Percentiles rank a stretch among this genome's conserved stretches.
These are phyloP conservation scores for Porphyrio hochstetteri DNA, from an alignment of 2,113 vertebrate species.

Conservation along the genomic window DNA sequence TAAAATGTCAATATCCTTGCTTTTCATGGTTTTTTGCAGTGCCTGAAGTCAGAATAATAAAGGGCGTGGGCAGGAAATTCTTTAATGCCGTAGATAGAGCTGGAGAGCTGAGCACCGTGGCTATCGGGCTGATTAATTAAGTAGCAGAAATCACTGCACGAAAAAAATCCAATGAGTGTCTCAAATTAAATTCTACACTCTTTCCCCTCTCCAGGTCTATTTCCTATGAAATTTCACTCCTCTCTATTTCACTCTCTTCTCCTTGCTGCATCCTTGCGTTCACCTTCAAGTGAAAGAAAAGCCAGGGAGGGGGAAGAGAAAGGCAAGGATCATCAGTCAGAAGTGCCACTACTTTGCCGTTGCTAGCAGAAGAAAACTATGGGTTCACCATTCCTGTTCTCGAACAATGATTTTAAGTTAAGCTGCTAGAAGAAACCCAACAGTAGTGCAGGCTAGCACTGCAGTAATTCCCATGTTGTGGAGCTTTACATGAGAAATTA, in stretches of 20 bases:
- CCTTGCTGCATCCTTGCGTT: neutral
- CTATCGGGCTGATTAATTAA: slow-evolving; percentile 39
- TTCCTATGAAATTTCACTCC: neutral
- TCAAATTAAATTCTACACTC: neutral
- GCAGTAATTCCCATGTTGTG: neutral
- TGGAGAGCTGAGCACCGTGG: neutral
- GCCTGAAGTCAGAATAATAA: slow-evolving; percentile 18
- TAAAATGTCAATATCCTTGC: slow-evolving; percentile 37
- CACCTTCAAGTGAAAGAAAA: neutral
- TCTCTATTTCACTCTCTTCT: neutral
- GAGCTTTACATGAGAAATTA: neutral
- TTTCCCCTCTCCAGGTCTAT: neutral
- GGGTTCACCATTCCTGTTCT: neutral
- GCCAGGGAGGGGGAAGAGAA: neutral
- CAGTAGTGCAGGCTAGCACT: neutral
- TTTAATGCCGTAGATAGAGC: slow-evolving; percentile 12
- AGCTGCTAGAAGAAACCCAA: neutral
- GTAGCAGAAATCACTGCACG: neutral
- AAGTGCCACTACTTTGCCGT: neutral
- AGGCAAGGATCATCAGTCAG: neutral
- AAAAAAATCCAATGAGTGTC: neutral
- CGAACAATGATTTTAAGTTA: neutral
- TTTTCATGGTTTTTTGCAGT: neutral
- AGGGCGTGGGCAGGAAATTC: slow-evolving; percentile 12
- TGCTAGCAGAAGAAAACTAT: neutral